Percentiles rank a stretch among this genome's conserved stretches.
Conservation (phyloP, 2,797 vertebrate genomes). For the Mormyrus hasselquistii region DNA sequence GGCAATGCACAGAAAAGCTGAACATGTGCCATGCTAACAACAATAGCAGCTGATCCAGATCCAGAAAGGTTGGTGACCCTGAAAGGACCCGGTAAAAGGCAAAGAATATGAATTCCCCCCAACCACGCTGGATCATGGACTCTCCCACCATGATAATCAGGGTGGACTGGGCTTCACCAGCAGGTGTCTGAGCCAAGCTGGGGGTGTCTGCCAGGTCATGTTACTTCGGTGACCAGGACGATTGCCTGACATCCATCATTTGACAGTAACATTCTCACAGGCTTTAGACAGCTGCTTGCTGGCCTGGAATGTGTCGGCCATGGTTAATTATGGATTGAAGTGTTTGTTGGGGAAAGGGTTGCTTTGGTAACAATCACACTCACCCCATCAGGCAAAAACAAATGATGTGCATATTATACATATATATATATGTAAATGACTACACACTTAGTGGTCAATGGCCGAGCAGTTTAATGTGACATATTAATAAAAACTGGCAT, state of each 20-base stretch:
- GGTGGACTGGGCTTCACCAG: not conserved
- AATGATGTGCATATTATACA: not conserved
- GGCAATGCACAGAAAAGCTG: not conserved
- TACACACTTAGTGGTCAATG: not conserved
- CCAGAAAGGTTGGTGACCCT: not conserved
- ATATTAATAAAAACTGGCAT: not conserved
- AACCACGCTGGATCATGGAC: not conserved
- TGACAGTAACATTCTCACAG: not conserved
- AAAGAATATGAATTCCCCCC: not conserved
- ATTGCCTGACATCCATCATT: not conserved
- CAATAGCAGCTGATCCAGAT: not conserved
- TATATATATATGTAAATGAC: not conserved
- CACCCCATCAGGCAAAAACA: not conserved
- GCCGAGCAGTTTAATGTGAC: not conserved
- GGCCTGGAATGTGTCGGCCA: not conserved
- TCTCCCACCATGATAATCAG: not conserved
- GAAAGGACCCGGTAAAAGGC: not conserved
- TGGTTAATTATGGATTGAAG: not conserved
- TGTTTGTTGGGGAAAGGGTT: not conserved
- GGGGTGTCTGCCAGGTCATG: not conserved
- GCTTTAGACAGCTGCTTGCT: not conserved
- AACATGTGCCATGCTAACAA: not conserved
- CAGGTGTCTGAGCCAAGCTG: not conserved
- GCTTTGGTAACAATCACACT: not conserved
- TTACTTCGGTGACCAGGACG: not conserved